Base-by-base conservation (phyloP, 2,113 vertebrate genomes). In the Platichthys flesus region DNA sequence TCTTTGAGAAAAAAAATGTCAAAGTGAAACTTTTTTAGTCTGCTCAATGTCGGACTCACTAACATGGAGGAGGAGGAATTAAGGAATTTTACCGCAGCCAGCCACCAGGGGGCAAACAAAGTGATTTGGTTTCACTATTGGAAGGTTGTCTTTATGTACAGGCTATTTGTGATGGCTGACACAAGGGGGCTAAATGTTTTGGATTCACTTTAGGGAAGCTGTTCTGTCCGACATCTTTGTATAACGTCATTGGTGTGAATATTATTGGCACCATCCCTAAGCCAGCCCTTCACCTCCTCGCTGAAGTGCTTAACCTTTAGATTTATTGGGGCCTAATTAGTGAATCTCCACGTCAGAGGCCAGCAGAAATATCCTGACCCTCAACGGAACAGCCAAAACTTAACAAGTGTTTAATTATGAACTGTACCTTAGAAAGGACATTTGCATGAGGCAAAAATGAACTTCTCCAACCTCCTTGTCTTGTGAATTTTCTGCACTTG, bases 241-340 rank as follows among this genome's bases (percentile, higher is more conserved):
- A 18, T 6, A 49, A 6, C 18, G 47, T 3, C 3, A 37, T 10
- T 18, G 47, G 18, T 51, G 47, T 51, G 15, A 51, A 51, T 51
- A 54, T 54, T 9, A n/a, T n/a, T n/a, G 2, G 9, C 51, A 54
- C 18, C 18, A 18, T 51, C 16, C 18, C 5, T 8, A 9, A n/a
- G 20, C 18, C 18, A 3, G 20, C 51, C 20, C 51, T n/a, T 54
- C 51, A 21, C 51, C 20, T 54, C 5, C 20, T 21, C 8, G 3
- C 35, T 75, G 45, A 68, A 76, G 68, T 67, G 60, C 76, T 70
- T 81, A 75, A 78, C 66, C 67, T 74, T 82, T 68, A 71, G 52
- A 74, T 78, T 74, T 77, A 70, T 23, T 55, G 67, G 16, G 6
- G 35, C 59, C 81, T 82, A 83, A 88, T 89, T 85, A 85, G 61